phyloP scores from a whole-genome alignment of 1,140 invertebrate species.

The Metopolophium dirhodum region DNA sequence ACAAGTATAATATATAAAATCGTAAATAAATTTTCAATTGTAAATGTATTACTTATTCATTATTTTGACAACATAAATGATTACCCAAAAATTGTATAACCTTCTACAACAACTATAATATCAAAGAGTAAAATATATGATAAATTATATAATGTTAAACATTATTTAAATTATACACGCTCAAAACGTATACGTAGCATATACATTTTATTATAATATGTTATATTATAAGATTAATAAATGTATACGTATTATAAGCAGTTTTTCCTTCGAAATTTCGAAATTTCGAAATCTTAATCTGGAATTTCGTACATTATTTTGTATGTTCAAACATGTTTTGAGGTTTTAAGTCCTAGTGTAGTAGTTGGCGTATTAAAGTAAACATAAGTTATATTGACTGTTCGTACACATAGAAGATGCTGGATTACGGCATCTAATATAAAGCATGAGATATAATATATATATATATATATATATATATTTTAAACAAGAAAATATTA shows the following conservation, averaged over 20 bases:
- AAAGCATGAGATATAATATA: background rate
- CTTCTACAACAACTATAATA: background rate
- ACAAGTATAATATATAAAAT: background rate
- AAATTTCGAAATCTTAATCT: background rate
- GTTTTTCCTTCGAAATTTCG: background rate
- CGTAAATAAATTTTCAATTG: background rate
- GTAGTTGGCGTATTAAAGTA: background rate
- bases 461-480: background rate
- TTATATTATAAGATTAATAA: background rate
- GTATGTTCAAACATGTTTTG: background rate
- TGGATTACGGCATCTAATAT: background rate
- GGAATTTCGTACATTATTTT: background rate
- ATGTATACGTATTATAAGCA: background rate
- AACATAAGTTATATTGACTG: background rate
- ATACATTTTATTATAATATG: background rate
- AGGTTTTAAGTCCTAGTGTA: background rate
- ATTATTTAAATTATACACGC: slow-evolving; percentile 14
- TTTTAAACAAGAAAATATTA: background rate
- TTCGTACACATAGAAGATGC: background rate
- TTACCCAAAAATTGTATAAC: slow-evolving; percentile 15
- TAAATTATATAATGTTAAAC: background rate
- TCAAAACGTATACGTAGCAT: background rate
- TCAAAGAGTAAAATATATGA: background rate
- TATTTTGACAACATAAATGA: background rate
- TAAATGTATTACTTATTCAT: background rate